Base-by-base conservation (phyloP, 2,113 vertebrate genomes). In the Xenotilapia longispinis region DNA sequence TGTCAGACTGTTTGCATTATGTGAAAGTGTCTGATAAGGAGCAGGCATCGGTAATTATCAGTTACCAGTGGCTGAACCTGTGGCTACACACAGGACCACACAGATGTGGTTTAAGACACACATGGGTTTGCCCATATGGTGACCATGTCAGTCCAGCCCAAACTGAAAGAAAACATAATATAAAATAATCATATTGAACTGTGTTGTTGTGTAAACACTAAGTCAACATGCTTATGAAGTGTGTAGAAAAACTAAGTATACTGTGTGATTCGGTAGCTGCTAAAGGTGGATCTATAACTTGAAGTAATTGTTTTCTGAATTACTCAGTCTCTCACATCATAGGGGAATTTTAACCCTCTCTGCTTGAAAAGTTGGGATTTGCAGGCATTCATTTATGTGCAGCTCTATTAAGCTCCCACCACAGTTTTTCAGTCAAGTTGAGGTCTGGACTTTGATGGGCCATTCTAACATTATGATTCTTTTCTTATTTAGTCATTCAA, bases 401-500 rank as follows among this genome's bases (percentile, higher is more conserved):
- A 13, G 60, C 60, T 38, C 60, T 21, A n/a, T 5, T 65, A 65
- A 65, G 33, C 60, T 65, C 19, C 60, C 60, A 65, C 17, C 17
- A 65, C 33, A 65, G 60, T 65, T n/a, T 65, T n/a, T 65, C 60
- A 38, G 33, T 65, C 60, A 65, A n/a, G 60, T 65, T 65, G 60
- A 65, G 60, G 60, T 65, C 10, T 38, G 17, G 60, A 65, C 60
- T n/a, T 65, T 13, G 19, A 65, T 65, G 31, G 60, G 1, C 31
- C 31, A 65, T 38, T 38, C 60, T 0, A 38, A 65, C 60, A 21
- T 65, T n/a, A 38, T 65, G 10, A 7, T 65, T 65, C 1, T 0
- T 65, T 38, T 68, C 19, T 42, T 15, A 42, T 42, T 15, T 0
- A 42, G n/a, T 0, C n/a, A 42, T 6, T 70, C 0, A 1, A 0